These are phyloP conservation scores for Muntiacus reevesi DNA, from an alignment of 2,113 vertebrate genomes.

Conservation along the genomic window DNA sequence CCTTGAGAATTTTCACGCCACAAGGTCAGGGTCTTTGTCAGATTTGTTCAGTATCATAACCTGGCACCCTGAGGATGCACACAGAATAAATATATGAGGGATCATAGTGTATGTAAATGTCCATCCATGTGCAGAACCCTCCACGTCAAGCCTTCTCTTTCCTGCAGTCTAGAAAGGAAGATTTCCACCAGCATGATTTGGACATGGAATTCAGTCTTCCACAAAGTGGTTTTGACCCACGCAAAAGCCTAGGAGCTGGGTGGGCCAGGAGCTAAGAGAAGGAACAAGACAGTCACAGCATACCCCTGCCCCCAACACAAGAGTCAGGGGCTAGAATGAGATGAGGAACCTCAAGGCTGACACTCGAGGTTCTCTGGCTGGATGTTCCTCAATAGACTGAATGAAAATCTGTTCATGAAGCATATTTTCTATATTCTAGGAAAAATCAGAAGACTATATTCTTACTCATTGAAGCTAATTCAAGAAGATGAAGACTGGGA, in stretches of 20 bases:
- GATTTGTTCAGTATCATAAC: not conserved
- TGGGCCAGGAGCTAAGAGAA: not conserved
- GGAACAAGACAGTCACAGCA: not conserved
- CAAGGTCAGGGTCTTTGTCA: not conserved
- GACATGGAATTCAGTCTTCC: not conserved
- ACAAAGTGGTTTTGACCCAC: not conserved
- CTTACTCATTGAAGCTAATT: not conserved
- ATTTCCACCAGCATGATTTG: not conserved
- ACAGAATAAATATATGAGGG: not conserved
- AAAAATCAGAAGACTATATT: not conserved
- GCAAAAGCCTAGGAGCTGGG: not conserved
- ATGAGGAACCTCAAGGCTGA: not conserved
- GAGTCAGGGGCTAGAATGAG: not conserved
- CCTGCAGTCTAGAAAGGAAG: not conserved
- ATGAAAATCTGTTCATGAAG: not conserved
- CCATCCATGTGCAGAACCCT: not conserved
- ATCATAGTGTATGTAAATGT: too few species aligned
- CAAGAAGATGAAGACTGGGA: not conserved
- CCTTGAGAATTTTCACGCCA: not conserved
- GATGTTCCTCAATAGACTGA: not conserved
- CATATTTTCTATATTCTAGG: not conserved
- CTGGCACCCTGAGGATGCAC: not conserved
- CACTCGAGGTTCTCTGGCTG: not conserved
- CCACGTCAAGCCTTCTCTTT: not conserved
- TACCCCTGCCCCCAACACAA: fast-evolving